Percentiles rank a stretch among this genome's conserved stretches.
Conservation (phyloP, 2,797 vertebrate genomes). For the Hapalemur alaotrensis region DNA sequence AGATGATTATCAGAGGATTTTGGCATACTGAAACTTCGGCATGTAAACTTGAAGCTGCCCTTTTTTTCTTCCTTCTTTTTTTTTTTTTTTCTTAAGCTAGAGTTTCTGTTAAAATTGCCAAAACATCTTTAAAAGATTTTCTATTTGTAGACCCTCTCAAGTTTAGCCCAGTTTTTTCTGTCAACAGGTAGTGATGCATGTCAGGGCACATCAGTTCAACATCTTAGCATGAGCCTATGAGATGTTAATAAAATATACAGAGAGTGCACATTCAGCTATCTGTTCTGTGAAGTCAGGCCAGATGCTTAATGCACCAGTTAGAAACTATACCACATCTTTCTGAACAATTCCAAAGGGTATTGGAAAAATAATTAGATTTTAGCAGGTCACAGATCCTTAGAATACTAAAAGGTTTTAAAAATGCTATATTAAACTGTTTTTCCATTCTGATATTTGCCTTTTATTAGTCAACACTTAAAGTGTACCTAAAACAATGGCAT, state of each 20-base stretch:
- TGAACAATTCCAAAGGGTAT: constrained; percentile 80
- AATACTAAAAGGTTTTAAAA: constrained; percentile 78
- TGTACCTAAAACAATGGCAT: constrained; percentile 57
- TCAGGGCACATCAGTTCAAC: constrained; percentile 66
- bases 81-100: not conserved
- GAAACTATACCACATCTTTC: constrained; percentile 79
- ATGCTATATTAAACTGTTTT: constrained; percentile 74
- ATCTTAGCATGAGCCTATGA: constrained; percentile 65
- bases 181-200: constrained; percentile 74
- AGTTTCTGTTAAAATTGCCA: constrained; percentile 57
- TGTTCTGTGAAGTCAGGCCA: constrained; percentile 78
- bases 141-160: constrained; percentile 58
- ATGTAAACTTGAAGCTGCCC: constrained; percentile 27
- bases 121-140: constrained; percentile 62
- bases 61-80: not conserved
- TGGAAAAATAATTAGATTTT: constrained; percentile 86
- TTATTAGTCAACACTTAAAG: constrained; percentile 71
- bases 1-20: constrained; percentile 42
- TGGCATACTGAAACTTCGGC: constrained; percentile 42
- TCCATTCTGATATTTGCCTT: constrained; percentile 72
- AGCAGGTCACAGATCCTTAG: constrained; percentile 80
- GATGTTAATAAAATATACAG: constrained; percentile 75
- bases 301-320: constrained; percentile 77
- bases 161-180: constrained; percentile 58
- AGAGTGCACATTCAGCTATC: constrained; percentile 76